phyloP scores from a whole-genome alignment of 1,140 invertebrate species.

The Apis mellifera region Amel_HAv3.1 CM009945.2:3780501-3781000 shows the following conservation, averaged over 20 bases:
- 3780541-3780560: slow-evolving; percentile 29
- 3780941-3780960: slow-evolving; percentile 52
- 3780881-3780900: slow-evolving; percentile 46
- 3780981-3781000: not conserved
- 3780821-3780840: slow-evolving; percentile 77
- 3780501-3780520: not conserved
- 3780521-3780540: no score
- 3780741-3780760: no score
- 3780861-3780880: slow-evolving; percentile 74
- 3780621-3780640: slow-evolving; percentile 86
- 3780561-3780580: slow-evolving; percentile 86
- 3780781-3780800: slow-evolving; percentile 47
- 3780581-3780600: slow-evolving; percentile 91
- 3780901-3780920: slow-evolving; percentile 46
- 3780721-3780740: slow-evolving; percentile 41
- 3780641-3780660: slow-evolving; percentile 90
- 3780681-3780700: slow-evolving; percentile 95
- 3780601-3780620: slow-evolving; percentile 95
- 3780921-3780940: slow-evolving; percentile 41
- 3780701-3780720: slow-evolving; percentile 90
- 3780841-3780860: slow-evolving; percentile 74
- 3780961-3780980: slow-evolving; percentile 55
- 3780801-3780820: slow-evolving; percentile 74
- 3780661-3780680: slow-evolving; percentile 89
- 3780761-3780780: not conserved